Percentiles rank a stretch among this genome's conserved stretches.
Conservation (phyloP, 2,113 vertebrate species). For the Shinisaurus crocodilurus region DNA sequence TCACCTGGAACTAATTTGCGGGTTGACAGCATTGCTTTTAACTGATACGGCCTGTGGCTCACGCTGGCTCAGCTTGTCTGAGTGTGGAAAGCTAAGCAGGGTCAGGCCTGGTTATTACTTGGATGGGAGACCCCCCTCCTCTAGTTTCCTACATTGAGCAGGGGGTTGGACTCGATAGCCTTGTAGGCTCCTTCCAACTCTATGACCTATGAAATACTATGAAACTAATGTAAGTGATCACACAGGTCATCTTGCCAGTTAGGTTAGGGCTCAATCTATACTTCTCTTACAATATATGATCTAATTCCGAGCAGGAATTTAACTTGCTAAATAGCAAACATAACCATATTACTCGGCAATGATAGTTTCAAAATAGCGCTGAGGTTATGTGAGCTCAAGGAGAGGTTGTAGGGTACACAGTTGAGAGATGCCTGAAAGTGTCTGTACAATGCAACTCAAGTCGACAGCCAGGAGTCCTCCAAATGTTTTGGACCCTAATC, state of each 20-base stretch:
- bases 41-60: too few species aligned
- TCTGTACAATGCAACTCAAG: neutral
- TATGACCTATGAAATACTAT: too few species aligned
- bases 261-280: neutral
- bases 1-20: neutral
- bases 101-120: too few species aligned
- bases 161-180: too few species aligned
- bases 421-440: neutral
- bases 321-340: neutral
- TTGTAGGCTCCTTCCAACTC: too few species aligned
- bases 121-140: too few species aligned
- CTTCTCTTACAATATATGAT: neutral
- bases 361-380: neutral
- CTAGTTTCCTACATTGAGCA: too few species aligned
- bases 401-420: neutral
- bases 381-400: neutral
- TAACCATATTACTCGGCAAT: neutral
- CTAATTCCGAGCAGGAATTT: neutral
- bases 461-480: too few species aligned
- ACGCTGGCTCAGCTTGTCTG: too few species aligned
- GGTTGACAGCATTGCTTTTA: neutral
- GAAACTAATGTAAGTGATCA: neutral
- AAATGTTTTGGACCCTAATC: too few species aligned
- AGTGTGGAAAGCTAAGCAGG: too few species aligned
- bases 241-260: neutral